A percentile compares a stretch with the other conserved stretches of the same genome.
These are phyloP conservation scores for Sialis fuliginosa DNA, from an alignment of 2,888 invertebrate genomes.

Conservation along the genomic window DNA sequence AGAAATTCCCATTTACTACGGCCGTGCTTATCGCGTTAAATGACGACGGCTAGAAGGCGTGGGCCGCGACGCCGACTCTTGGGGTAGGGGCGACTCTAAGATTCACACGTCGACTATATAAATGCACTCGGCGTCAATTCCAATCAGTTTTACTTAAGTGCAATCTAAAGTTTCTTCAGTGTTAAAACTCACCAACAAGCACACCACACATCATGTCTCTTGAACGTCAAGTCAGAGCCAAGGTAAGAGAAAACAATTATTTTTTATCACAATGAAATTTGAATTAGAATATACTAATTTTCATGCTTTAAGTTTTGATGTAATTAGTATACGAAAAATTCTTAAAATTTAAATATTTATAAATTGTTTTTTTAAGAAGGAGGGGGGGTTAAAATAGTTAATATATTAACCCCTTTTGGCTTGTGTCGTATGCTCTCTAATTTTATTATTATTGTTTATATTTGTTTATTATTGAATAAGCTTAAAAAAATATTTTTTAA, in stretches of 20 bases:
- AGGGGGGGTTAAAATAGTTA: too few species aligned
- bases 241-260: slow-evolving; percentile 37
- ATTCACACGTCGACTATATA: slow-evolving; percentile 17
- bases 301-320: too few species aligned
- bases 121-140: slow-evolving; percentile 17
- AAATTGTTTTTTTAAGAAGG: too few species aligned
- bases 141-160: slow-evolving; percentile 10
- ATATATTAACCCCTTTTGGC: too few species aligned
- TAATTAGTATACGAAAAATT: too few species aligned
- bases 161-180: not conserved
- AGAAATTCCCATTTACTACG: too few species aligned
- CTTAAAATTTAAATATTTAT: slow-evolving; percentile 1
- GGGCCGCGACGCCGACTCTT: not conserved
- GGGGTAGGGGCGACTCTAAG: slow-evolving; percentile 9
- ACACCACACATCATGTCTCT: slow-evolving; percentile 52
- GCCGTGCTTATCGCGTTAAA: too few species aligned
- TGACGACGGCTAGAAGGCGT: not conserved
- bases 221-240: slow-evolving; percentile 80
- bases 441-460: too few species aligned
- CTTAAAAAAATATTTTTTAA: too few species aligned
- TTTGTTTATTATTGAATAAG: too few species aligned
- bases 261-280: not conserved
- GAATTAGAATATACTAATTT: too few species aligned
- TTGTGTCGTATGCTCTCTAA: too few species aligned
- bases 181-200: not conserved